Conservation (phyloP, 2,797 vertebrate genomes). For the Pseudochaenichthys georgianus region DNA sequence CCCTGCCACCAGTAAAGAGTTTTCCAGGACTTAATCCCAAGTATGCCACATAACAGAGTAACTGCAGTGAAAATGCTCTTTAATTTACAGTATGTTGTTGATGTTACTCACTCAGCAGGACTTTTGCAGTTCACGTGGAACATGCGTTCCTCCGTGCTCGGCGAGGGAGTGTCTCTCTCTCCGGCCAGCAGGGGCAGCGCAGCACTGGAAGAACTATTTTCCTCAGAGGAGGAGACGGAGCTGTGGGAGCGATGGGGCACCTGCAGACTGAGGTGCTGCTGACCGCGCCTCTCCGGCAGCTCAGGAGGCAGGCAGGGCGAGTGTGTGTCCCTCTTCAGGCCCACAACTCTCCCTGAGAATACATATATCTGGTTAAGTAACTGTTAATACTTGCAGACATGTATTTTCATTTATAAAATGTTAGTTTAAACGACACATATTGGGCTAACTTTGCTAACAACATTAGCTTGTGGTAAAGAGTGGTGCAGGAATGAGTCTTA, state of each 20-base stretch:
- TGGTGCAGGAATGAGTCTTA: too few relatives aligned
- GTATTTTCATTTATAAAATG: neutral
- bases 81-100: neutral
- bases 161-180: constrained; percentile 92
- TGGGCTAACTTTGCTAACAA: too few relatives aligned
- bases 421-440: too few relatives aligned
- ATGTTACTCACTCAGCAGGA: constrained; percentile 87
- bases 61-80: neutral
- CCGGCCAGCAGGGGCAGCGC: constrained; percentile 92
- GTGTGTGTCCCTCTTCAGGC: constrained; percentile 87
- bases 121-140: constrained; percentile 83
- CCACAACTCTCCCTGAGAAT: constrained; percentile 84
- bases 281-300: constrained; percentile 84
- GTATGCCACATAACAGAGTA: too few relatives aligned
- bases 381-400: neutral
- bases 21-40: too few relatives aligned
- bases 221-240: constrained; percentile 95
- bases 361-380: neutral
- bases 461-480: too few relatives aligned
- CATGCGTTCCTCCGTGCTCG: constrained; percentile 86
- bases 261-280: constrained; percentile 92
- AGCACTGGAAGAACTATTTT: constrained; percentile 95
- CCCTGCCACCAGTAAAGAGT: too few relatives aligned
- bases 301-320: constrained; percentile 88
- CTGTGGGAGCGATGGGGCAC: constrained; percentile 94